These are phyloP conservation scores for Pygmarrhopalites habei DNA, from an alignment of 1,140 invertebrate species.

Conservation along the genomic window DNA sequence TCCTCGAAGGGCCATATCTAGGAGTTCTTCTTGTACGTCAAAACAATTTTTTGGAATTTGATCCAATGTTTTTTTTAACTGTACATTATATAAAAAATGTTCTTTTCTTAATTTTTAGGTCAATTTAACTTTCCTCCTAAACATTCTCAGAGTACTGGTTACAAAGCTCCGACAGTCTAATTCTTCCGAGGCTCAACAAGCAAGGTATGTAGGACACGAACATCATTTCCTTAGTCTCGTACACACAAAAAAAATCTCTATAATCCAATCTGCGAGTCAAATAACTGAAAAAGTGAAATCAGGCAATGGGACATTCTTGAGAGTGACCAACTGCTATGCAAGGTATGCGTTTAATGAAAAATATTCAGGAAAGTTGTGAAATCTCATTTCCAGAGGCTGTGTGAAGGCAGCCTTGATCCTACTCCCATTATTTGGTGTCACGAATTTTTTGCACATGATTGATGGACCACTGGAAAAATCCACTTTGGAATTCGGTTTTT, in stretches of 20 bases:
- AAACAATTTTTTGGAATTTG: background rate
- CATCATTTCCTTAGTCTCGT: too few species aligned
- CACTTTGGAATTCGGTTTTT: constrained; percentile 64
- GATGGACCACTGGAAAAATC: constrained; percentile 57
- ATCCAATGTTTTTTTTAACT: too few species aligned
- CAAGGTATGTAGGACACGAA: too few species aligned
- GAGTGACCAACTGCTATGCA: too few species aligned
- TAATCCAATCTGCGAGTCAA: too few species aligned
- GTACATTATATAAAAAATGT: too few species aligned
- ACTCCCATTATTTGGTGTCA: constrained; percentile 71
- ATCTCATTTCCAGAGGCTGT: too few species aligned
- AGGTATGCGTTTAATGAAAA: too few species aligned
- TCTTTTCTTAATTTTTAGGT: constrained; percentile 51
- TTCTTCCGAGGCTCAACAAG: constrained; percentile 69
- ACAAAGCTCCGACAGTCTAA: constrained; percentile 70
- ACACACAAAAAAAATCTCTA: too few species aligned
- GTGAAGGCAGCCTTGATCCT: constrained; percentile 69
- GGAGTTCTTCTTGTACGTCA: constrained; percentile 64
- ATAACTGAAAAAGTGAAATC: too few species aligned
- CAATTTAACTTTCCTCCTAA: constrained; percentile 73
- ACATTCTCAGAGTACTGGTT: constrained; percentile 76
- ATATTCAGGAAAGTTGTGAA: too few species aligned
- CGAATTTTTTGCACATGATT: constrained; percentile 66
- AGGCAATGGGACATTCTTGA: too few species aligned
- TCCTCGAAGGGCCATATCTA: constrained; percentile 72